Base-by-base conservation (phyloP, 2,888 invertebrate species). In the Amiota communis region DNA sequence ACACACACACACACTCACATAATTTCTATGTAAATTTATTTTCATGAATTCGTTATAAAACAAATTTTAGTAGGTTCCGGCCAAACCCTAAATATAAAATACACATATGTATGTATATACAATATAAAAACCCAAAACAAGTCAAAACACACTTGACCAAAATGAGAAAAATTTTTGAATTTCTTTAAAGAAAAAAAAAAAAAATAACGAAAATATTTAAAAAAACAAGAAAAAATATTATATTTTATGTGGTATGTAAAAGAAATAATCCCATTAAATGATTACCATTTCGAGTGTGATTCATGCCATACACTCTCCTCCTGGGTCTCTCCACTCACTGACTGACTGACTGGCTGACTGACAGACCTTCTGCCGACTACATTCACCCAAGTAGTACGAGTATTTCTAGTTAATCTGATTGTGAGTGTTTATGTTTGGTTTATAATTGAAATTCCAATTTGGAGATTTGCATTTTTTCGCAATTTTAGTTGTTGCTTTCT, bases 11-110 rank as follows among this genome's bases (percentile, higher is more conserved):
- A 36, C 53, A 13, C 53, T 46, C 63, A 4, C 36, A 63, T 36
- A 6, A 63, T 63, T n/a, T 46, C 10, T 23, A 23, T 61, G 67
- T 20, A 51, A 48, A 71, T 71, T 46, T 56, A 36, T 20, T 53
- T 51, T 51, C 36, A 71, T 61, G 59, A 47, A 53, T 48, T 57
- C 15, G 12, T 57, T 48, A 36, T 61, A 47, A 46, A 76, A 71
- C 12, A 15, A 53, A 15, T 57, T 73, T 77, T 74, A 36, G 36
- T 83, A 73, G 74, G 82, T 83, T 82, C 82, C 81, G 78, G 82
- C 81, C 81, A 80, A 84, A 71, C 84, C 81, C 84, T 69, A 67
- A 77, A 74, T 74, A 76, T 68, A 23, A 23, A 23, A 72, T 51
- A 71, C 71, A 49, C 46, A 15, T 23, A 23, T 2, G 23, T 23